A percentile compares a stretch with the other conserved stretches of the same genome.
phyloP scores from a whole-genome alignment of 2,797 vertebrate genomes.

The Antrozous pallidus region DNA sequence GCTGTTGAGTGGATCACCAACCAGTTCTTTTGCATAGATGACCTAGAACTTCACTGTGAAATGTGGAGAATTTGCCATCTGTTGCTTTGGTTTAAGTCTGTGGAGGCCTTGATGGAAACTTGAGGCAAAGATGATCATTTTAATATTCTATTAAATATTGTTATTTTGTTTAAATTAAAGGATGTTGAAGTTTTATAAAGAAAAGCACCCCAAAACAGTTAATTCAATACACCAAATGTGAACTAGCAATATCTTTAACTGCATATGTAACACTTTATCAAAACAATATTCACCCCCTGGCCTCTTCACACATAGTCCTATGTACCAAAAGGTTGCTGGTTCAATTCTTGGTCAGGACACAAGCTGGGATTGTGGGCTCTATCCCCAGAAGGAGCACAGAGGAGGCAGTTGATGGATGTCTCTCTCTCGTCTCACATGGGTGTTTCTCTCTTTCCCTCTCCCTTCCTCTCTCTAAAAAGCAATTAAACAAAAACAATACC shows the following conservation, averaged over 20 bases:
- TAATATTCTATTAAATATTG: slow-evolving; percentile 9
- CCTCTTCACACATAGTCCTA: neutral
- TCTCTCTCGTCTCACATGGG: neutral
- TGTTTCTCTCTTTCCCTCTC: neutral
- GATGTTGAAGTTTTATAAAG: neutral
- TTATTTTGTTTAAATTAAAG: slow-evolving; percentile 27
- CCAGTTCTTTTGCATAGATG: neutral
- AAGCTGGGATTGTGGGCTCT: neutral
- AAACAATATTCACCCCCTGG: neutral
- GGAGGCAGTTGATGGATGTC: neutral
- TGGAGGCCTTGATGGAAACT: neutral
- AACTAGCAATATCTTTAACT: neutral
- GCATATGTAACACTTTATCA: neutral
- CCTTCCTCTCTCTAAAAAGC: neutral
- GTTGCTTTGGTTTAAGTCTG: neutral
- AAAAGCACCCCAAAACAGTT: slow-evolving; percentile 34
- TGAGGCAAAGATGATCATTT: neutral
- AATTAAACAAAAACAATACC: neutral
- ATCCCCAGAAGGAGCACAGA: neutral
- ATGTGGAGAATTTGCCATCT: neutral
- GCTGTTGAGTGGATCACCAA: neutral
- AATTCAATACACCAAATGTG: neutral
- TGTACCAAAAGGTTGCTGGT: neutral
- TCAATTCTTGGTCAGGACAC: neutral
- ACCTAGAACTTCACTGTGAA: neutral